phyloP scores from a whole-genome alignment of 2,113 vertebrate species.

The Sula dactylatra region DNA sequence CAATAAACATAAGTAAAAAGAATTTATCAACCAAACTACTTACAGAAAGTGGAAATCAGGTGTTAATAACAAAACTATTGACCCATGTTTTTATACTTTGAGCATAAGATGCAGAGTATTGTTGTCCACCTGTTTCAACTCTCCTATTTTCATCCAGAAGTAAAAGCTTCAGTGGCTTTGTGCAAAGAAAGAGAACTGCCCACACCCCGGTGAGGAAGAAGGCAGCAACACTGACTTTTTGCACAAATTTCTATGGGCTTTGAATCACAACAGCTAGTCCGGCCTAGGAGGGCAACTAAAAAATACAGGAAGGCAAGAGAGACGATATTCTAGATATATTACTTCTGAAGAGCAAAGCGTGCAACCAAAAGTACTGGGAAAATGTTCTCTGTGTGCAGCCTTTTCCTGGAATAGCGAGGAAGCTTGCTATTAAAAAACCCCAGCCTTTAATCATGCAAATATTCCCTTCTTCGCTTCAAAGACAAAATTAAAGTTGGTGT shows the following conservation, averaged over 20 bases:
- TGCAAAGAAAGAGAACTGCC: background rate
- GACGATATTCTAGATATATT: background rate
- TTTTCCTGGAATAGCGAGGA: too few relatives aligned
- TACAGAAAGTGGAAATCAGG: background rate
- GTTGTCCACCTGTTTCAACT: background rate
- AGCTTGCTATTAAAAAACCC: background rate
- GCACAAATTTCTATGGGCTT: background rate
- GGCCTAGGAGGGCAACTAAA: background rate
- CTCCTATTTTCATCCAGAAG: background rate
- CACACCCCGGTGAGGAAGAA: background rate
- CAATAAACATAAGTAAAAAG: background rate
- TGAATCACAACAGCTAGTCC: background rate
- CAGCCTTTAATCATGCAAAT: background rate
- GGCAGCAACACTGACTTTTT: background rate
- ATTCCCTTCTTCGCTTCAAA: background rate
- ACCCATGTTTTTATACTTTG: background rate
- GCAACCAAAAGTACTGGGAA: background rate
- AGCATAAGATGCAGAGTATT: background rate
- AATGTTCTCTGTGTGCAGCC: background rate
- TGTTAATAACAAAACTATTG: background rate
- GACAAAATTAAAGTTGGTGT: background rate
- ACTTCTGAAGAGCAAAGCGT: background rate
- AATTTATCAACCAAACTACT: background rate
- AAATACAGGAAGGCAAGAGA: background rate
- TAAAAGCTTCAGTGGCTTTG: accelerated